Evolutionary conservation across 2,113 vertebrate genomes (phyloP), one percentile per base, ranked within the genome.

Genomic region (Merops nubicus): DNA sequence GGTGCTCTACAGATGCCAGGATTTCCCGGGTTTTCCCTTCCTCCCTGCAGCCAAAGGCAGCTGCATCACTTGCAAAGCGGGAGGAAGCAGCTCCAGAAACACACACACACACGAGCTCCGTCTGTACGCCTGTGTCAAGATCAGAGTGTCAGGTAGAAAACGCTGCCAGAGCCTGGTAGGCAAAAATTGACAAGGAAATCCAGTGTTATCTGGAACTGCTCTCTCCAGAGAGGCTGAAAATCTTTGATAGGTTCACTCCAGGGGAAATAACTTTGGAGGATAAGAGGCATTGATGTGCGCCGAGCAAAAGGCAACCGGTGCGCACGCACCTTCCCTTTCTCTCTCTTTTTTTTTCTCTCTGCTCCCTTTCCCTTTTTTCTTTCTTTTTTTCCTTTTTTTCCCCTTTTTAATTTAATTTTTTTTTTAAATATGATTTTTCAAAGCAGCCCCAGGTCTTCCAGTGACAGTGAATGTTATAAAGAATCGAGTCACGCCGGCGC

Each of bases 191-290:
- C 75, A 79, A 85, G 94, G 81, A 86, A 92, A 96, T 74, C 84
- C 80, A 26, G 53, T 5, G 36, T 91, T 95, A 91, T 80, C 85
- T 93, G 87, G 63, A 85, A 74, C 83, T 84, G 84, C 78, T 95
- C 97, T 98, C 93, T 95, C 79, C 65, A 57, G 85, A 94, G 93
- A 82, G 88, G 82, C 88, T 85, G 91, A 11, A 95, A 91, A 89
- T 93, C 94, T 96, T 94, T 96, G 93, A 88, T 95, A 97, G 76
- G 60, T 94, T 96, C 93, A 85, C 89, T 97, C 96, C 65, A 88
- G 85, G 91, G 87, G 67, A 94, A 97, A 97, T 80, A 93, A 81
- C 68, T 54, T 93, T 0, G 68, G 77, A 75, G 79, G 82, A 91
- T 93, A 74, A 96, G 79, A 83, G 86, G 85, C 91, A 78, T 69